phyloP scores from a whole-genome alignment of 2,113 vertebrate genomes.

The Eudyptes chrysolophus region DNA sequence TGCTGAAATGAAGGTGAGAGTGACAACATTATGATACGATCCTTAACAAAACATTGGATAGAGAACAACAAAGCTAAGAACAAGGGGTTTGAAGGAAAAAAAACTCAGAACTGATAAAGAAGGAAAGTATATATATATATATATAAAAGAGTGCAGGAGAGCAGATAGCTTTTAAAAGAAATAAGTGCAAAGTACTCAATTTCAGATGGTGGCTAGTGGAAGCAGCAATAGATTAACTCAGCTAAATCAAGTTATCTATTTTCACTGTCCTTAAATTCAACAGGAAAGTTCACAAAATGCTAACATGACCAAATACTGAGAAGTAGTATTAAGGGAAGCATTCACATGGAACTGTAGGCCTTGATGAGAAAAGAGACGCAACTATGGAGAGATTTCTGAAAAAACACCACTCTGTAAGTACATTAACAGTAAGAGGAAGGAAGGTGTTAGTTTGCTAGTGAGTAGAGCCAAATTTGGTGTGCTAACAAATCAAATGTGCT shows the following conservation, averaged over 20 bases:
- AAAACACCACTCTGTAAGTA: neutral
- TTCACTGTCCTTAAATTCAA: neutral
- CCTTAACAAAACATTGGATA: neutral
- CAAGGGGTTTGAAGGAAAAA: neutral
- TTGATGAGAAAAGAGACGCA: neutral
- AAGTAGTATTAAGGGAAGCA: neutral
- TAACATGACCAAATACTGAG: neutral
- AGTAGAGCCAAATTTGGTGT: neutral
- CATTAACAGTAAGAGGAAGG: neutral
- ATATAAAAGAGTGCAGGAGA: neutral
- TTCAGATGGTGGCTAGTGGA: neutral
- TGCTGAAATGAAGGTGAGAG: neutral
- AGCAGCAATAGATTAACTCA: neutral
- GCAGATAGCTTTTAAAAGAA: neutral
- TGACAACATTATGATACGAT: neutral
- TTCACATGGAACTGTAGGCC: neutral
- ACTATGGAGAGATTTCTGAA: neutral
- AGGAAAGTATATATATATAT: neutral
- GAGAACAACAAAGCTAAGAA: neutral
- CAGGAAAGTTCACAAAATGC: neutral
- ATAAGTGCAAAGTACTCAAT: neutral
- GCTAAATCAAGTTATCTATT: neutral
- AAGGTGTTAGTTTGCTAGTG: neutral
- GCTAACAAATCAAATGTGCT: neutral
- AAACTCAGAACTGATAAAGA: neutral